phyloP scores from a whole-genome alignment of 2,888 invertebrate species.

The Vanessa cardui region DNA sequence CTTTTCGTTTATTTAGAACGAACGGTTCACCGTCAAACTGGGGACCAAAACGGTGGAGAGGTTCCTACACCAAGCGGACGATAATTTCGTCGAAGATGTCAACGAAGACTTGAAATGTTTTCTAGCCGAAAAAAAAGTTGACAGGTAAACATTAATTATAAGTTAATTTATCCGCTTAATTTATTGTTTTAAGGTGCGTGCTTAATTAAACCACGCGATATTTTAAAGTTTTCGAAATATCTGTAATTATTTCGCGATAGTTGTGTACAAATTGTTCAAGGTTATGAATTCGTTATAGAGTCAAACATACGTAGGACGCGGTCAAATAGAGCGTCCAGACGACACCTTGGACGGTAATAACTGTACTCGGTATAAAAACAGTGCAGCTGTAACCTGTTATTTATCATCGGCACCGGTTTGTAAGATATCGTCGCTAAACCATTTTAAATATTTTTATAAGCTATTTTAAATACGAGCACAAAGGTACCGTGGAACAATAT shows the following conservation, averaged over 20 bases:
- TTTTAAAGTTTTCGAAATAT: slow-evolving; percentile 2
- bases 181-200: not conserved
- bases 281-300: slow-evolving; percentile 60
- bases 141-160: slow-evolving; percentile 76
- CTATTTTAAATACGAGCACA: not conserved
- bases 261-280: slow-evolving; percentile 60
- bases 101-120: slow-evolving; percentile 79
- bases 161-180: slow-evolving; percentile 11
- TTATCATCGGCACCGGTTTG: slow-evolving; percentile 4
- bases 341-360: slow-evolving; percentile 61
- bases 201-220: not conserved
- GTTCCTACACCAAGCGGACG: slow-evolving; percentile 76
- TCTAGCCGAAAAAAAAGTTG: slow-evolving; percentile 71
- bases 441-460: not conserved
- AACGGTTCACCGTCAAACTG: slow-evolving; percentile 67
- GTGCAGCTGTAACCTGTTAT: slow-evolving; percentile 14
- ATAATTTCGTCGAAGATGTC: slow-evolving; percentile 77
- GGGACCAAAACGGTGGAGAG: slow-evolving; percentile 80
- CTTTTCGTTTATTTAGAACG: slow-evolving; percentile 59
- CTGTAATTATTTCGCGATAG: slow-evolving; percentile 25
- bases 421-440: not conserved
- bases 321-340: slow-evolving; percentile 62
- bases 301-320: slow-evolving; percentile 59
- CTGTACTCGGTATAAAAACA: slow-evolving; percentile 42
- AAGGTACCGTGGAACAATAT: too few species aligned